Conservation (phyloP, 2,113 vertebrate genomes). For the Hoplias malabaricus region DNA sequence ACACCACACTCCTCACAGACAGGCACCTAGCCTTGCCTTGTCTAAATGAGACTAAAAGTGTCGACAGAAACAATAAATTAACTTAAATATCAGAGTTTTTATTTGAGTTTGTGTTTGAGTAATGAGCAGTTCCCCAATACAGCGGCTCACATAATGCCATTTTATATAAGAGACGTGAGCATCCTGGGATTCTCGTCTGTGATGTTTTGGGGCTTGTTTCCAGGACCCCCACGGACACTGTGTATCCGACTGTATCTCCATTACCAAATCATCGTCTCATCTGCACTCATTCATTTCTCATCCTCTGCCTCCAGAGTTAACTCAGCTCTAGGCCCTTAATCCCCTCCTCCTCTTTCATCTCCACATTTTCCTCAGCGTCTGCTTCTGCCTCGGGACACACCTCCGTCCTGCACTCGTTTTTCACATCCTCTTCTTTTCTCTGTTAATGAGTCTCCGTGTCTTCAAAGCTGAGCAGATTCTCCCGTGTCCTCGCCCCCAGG, state of each 20-base stretch:
- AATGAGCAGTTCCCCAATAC: too few species aligned
- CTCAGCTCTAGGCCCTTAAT: neutral
- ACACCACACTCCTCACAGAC: too few species aligned
- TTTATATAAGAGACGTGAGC: too few species aligned
- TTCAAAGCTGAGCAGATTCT: constrained; percentile 56
- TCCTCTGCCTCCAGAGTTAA: neutral
- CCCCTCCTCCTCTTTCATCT: constrained; percentile 10
- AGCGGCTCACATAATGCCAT: too few species aligned
- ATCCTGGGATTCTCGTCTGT: too few species aligned
- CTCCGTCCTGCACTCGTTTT: constrained; percentile 44
- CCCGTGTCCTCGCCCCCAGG: constrained; percentile 55
- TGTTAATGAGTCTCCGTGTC: constrained; percentile 63
- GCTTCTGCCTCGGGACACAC: neutral
- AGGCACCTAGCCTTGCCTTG: too few species aligned
- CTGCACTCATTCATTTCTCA: neutral
- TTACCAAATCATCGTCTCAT: constrained; percentile 2
- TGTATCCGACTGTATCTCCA: too few species aligned
- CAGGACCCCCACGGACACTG: too few species aligned
- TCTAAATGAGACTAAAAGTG: too few species aligned
- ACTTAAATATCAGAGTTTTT: too few species aligned
- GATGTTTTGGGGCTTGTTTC: neutral
- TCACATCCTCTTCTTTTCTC: constrained; percentile 46
- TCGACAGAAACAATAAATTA: too few species aligned
- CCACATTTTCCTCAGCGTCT: constrained; percentile 7
- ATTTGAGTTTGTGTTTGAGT: too few species aligned